Conservation (phyloP, 2,113 vertebrate genomes). For the Xiphophorus couchianus region DNA sequence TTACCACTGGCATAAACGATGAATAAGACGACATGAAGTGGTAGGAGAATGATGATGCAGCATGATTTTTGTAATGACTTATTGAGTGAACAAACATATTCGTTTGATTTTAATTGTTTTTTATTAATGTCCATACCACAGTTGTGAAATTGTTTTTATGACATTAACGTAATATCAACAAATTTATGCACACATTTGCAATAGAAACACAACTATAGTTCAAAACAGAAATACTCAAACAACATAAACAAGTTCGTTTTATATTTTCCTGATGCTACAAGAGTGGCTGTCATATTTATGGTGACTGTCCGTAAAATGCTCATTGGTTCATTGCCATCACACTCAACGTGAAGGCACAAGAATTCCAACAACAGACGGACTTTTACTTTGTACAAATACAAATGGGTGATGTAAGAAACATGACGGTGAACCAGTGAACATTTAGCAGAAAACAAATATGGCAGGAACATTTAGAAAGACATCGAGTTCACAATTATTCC, state of each 20-base stretch:
- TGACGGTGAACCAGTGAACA: not conserved
- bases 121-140: too few relatives aligned
- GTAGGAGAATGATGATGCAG: too few relatives aligned
- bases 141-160: too few relatives aligned
- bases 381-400: not conserved
- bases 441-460: not conserved
- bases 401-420: not conserved
- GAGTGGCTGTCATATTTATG: not conserved
- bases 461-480: not conserved
- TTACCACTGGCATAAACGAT: too few relatives aligned
- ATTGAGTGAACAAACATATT: too few relatives aligned
- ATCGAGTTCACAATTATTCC: slow-evolving; percentile 34
- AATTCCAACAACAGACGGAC: not conserved
- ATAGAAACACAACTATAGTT: not conserved
- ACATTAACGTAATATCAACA: too few relatives aligned
- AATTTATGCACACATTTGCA: too few relatives aligned
- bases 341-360: not conserved
- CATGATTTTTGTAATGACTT: too few relatives aligned
- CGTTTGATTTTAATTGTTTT: too few relatives aligned
- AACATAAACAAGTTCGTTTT: not conserved
- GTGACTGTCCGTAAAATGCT: not conserved
- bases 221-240: not conserved
- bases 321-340: not conserved
- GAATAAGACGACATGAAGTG: too few relatives aligned
- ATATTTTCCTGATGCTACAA: not conserved